Percentiles rank a stretch among this genome's conserved stretches.
Evolutionary conservation across 2,888 invertebrate genomes (phyloP).

Genomic region (Oegoconia quadripuncta): DNA sequence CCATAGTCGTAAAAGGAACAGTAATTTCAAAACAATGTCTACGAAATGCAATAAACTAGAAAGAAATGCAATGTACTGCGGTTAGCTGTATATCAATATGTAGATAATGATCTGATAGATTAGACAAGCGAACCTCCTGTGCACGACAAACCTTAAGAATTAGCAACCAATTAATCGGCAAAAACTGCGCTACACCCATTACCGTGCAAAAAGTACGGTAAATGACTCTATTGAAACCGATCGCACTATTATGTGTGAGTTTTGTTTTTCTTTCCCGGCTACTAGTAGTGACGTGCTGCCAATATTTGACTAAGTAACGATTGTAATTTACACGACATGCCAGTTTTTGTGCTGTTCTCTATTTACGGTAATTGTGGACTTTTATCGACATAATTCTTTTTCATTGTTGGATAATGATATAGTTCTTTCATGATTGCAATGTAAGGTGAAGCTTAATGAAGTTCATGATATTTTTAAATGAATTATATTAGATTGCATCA

Average conservation of each 20-base stretch:
- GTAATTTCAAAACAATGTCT: constrained; percentile 6
- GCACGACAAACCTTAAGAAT: constrained; percentile 39
- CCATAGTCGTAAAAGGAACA: constrained; percentile 5
- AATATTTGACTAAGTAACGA: constrained; percentile 18
- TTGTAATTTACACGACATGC: constrained; percentile 12
- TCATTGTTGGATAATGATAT: background rate
- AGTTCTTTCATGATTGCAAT: background rate
- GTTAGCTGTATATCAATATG: constrained; percentile 42
- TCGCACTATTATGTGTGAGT: constrained; percentile 16
- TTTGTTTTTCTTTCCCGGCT: constrained; percentile 11
- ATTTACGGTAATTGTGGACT: constrained; percentile 9
- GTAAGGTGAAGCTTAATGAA: constrained; percentile 8
- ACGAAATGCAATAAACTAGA: constrained; percentile 17
- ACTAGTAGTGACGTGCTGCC: constrained; percentile 10
- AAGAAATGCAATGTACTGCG: constrained; percentile 27
- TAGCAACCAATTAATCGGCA: constrained; percentile 52
- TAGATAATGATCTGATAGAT: constrained; percentile 41
- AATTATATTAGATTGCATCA: constrained; percentile 9
- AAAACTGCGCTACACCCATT: constrained; percentile 41
- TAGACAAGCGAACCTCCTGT: constrained; percentile 27
- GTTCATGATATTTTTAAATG: constrained; percentile 9
- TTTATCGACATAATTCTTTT: constrained; percentile 9
- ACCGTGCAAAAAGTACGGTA: constrained; percentile 33
- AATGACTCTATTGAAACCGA: constrained; percentile 19
- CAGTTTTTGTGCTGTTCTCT: constrained; percentile 6